Percentiles rank a stretch among this genome's conserved stretches.
These are phyloP conservation scores for Streptopelia turtur DNA, from an alignment of 2,797 vertebrate genomes.

Conservation along the genomic window DNA sequence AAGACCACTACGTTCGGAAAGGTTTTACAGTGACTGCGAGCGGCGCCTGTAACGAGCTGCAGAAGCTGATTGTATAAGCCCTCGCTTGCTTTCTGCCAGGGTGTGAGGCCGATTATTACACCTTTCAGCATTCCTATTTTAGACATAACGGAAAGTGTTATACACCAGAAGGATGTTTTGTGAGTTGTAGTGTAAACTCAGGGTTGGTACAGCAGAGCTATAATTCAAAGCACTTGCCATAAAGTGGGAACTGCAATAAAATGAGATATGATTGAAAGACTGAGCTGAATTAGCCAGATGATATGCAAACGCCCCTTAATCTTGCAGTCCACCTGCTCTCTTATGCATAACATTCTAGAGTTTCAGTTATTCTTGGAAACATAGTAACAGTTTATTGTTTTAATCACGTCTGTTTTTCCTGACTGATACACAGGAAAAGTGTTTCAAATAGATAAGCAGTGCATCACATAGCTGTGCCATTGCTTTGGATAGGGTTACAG, in stretches of 20 bases:
- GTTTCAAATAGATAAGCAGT: constrained; percentile 76
- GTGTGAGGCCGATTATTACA: neutral
- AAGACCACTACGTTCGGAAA: neutral
- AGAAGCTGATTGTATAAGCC: neutral
- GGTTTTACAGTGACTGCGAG: neutral
- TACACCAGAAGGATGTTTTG: neutral
- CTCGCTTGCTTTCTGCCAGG: neutral
- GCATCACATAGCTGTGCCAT: constrained; percentile 8
- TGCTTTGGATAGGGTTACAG: neutral
- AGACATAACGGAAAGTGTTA: neutral
- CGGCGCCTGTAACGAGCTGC: neutral
- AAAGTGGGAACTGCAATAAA: neutral
- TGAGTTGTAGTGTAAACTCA: neutral
- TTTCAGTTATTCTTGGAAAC: constrained; percentile 76
- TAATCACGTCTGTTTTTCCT: constrained; percentile 70
- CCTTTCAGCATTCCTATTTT: neutral
- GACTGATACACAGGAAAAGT: constrained; percentile 77
- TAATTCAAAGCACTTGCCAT: neutral
- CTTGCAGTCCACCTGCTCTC: constrained; percentile 33
- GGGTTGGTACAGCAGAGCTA: neutral
- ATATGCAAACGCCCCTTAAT: constrained; percentile 33
- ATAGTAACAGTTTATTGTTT: constrained; percentile 67
- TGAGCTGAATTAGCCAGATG: neutral
- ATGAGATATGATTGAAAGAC: neutral
- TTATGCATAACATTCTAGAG: neutral